Evolutionary conservation across 2,888 invertebrate genomes (phyloP).

Genomic region (Lasioglossum calceatum): DNA sequence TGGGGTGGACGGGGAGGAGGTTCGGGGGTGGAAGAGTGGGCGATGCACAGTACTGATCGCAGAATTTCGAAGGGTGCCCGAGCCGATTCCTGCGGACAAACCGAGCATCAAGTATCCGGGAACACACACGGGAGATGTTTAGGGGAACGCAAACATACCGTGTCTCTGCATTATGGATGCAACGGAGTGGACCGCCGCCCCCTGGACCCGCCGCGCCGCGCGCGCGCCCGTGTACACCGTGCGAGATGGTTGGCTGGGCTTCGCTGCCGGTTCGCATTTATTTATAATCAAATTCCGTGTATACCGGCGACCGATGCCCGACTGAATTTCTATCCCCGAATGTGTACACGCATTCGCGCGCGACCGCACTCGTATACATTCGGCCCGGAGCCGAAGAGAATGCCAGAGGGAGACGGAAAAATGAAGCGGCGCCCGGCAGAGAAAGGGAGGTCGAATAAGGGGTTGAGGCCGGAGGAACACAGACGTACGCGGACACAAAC

Average conservation of each 20-base stretch:
- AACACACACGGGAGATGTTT: slow-evolving; percentile 80
- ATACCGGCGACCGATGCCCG: slow-evolving; percentile 78
- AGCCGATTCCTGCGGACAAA: slow-evolving; percentile 78
- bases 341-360: slow-evolving; percentile 68
- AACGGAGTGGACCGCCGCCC: slow-evolving; percentile 78
- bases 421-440: slow-evolving; percentile 26
- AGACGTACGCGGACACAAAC: slow-evolving; percentile 40
- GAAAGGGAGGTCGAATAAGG: slow-evolving; percentile 33
- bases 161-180: slow-evolving; percentile 83
- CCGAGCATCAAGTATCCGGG: slow-evolving; percentile 77
- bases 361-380: slow-evolving; percentile 21
- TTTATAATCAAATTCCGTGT: slow-evolving; percentile 84
- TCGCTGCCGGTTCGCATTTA: slow-evolving; percentile 80
- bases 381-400: slow-evolving; percentile 32
- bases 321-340: slow-evolving; percentile 81
- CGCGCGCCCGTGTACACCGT: slow-evolving; percentile 68
- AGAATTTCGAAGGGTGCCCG: slow-evolving; percentile 70
- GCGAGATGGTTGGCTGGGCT: slow-evolving; percentile 74
- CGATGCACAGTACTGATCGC: slow-evolving; percentile 54
- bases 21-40: background rate
- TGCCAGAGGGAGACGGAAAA: slow-evolving; percentile 49
- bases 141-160: slow-evolving; percentile 80
- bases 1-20: background rate
- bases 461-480: slow-evolving; percentile 32
- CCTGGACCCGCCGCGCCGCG: slow-evolving; percentile 18